These are phyloP conservation scores for Drosophila saltans DNA, from an alignment of 1,140 invertebrate genomes.

Conservation along the genomic window DNA sequence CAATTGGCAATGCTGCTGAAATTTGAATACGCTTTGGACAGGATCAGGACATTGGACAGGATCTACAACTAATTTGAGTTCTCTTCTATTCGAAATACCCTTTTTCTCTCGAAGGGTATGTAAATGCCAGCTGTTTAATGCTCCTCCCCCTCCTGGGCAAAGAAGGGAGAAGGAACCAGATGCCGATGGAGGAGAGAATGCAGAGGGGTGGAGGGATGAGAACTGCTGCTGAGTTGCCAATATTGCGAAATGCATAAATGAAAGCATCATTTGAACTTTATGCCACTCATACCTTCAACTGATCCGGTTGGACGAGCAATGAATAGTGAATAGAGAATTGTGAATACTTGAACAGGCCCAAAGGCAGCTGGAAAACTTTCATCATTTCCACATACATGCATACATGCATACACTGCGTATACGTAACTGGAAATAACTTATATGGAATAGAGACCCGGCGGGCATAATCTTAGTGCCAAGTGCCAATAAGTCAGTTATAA, in stretches of 20 bases:
- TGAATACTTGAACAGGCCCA: conserved; percentile 1
- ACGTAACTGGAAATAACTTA: conserved; percentile 58
- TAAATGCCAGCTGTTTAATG: conserved; percentile 30
- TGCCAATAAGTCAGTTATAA: conserved; percentile 81
- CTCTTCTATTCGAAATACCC: too few species aligned
- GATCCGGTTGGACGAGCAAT: not conserved
- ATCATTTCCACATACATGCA: conserved; percentile 18
- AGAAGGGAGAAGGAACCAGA: not conserved
- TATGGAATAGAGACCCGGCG: conserved; percentile 37
- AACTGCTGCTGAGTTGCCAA: conserved; percentile 64
- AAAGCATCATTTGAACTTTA: conserved; percentile 14
- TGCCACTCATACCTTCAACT: not conserved
- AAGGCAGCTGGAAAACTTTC: conserved; percentile 38
- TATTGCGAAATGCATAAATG: conserved; percentile 74
- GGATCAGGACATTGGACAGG: too few species aligned
- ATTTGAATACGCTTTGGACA: not conserved
- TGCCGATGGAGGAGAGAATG: conserved; percentile 8
- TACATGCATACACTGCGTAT: conserved; percentile 56
- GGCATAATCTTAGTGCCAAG: conserved; percentile 76
- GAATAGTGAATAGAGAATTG: not conserved
- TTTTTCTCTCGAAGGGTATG: conserved; percentile 20
- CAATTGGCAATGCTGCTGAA: not conserved
- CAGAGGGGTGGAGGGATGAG: not conserved
- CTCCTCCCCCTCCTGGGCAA: not conserved
- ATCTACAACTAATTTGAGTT: too few species aligned